These are phyloP conservation scores for Campoplex nolae DNA, from an alignment of 2,888 invertebrate genomes.

Conservation along the genomic window DNA sequence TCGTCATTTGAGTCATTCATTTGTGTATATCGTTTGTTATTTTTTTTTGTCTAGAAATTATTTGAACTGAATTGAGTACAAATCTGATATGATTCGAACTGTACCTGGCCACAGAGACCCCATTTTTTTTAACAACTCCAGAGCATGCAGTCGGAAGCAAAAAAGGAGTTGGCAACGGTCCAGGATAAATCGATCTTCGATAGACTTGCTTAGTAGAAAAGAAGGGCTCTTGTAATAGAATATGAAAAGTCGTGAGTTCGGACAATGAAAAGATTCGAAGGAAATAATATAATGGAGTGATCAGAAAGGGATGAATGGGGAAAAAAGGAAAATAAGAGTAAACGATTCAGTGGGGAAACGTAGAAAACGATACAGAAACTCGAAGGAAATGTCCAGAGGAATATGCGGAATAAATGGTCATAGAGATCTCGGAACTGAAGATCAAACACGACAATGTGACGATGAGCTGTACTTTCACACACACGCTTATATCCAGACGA, in stretches of 20 bases:
- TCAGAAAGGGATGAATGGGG: background rate
- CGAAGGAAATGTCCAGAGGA: too few species aligned
- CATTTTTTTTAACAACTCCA: background rate
- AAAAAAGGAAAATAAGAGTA: background rate
- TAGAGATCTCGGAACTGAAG: background rate
- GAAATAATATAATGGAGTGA: background rate
- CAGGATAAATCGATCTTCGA: background rate
- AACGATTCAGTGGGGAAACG: background rate
- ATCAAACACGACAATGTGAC: background rate
- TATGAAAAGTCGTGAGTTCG: background rate
- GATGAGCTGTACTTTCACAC: background rate
- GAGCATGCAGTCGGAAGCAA: background rate
- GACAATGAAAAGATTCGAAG: background rate
- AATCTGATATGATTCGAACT: background rate
- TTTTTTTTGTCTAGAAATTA: background rate
- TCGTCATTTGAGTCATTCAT: background rate
- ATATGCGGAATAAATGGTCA: background rate
- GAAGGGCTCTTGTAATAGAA: background rate
- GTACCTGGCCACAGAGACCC: background rate
- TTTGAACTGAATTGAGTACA: background rate
- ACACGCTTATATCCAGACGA: background rate
- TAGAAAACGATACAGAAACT: background rate
- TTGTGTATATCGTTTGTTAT: background rate
- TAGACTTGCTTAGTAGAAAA: background rate
- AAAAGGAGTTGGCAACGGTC: background rate